Base-by-base conservation (phyloP, 2,888 invertebrate species). In the Chrysodeixis includens region DNA sequence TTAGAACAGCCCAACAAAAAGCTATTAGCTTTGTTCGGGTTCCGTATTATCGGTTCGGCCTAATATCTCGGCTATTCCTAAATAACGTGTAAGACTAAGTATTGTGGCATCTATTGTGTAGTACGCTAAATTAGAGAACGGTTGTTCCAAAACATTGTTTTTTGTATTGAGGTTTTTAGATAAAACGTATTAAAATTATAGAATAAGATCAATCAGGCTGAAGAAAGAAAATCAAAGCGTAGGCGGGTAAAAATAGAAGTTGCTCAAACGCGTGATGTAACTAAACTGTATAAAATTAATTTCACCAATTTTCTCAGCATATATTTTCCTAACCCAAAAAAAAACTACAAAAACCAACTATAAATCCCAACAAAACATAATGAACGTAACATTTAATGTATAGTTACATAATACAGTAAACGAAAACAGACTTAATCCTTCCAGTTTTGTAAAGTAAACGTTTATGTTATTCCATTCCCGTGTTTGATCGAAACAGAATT, bases 1-100 rank as follows among this genome's bases (percentile, higher is more conserved):
- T 80, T 80, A 81, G 76, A 64, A 26, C 62, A 54, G 30, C 59
- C 61, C 64, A 81, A 79, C 79, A 80, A 79, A 79, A 80, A 77
- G 75, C 77, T 77, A 79, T 80, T 80, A 79, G 71, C 63, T 59
- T 64, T 66, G 66, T 63, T 70, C 63, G 58, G 57, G 35, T 58
- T 65, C 53, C 26, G 49, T 71, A 74, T 60, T 74, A 76, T 76
- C 74, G 79, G 68, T 70, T 78, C 22, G 56, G 66, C 62, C 58
- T 60, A 65, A 71, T 71, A 67, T 69, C 32, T 51, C 44, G 52
- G 52, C 22, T 77, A 44, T 57, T 66, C 60, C 40, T 49, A 32
- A 56, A 32, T 62, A 53, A 49, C 30, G 52, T 59, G 49, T 16
- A 55, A 56, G 60, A 56, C 54, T 40, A 46, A 46, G 46, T 60